Conservation (phyloP, 2,888 invertebrate species). For the Cheilosia impressa region DNA sequence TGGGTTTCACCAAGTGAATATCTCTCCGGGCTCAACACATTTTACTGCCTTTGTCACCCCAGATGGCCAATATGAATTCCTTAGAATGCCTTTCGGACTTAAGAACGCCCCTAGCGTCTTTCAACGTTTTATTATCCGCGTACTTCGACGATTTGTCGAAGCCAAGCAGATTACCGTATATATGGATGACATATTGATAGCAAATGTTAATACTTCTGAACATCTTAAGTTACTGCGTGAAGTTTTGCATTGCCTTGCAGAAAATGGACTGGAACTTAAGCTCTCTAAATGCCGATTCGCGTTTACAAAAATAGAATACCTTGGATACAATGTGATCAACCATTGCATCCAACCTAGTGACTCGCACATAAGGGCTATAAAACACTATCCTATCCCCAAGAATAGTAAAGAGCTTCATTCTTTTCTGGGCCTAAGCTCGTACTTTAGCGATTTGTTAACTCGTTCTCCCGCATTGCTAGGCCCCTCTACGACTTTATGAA, state of each 20-base stretch:
- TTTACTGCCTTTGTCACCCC: conserved; percentile 14
- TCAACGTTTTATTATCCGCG: background rate
- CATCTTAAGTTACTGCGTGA: background rate
- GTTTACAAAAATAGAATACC: conserved; percentile 34
- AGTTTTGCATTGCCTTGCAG: background rate
- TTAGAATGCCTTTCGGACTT: background rate
- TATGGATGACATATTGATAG: conserved; percentile 58
- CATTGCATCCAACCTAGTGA: conserved; percentile 27
- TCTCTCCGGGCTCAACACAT: background rate
- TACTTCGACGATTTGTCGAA: background rate
- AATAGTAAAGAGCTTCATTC: conserved; percentile 43
- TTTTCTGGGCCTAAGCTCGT: conserved; percentile 28
- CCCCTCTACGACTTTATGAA: conserved; percentile 38
- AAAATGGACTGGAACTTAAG: background rate
- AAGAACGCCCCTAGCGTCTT: conserved; percentile 1
- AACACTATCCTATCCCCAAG: conserved; percentile 49
- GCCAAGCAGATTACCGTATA: conserved; percentile 31
- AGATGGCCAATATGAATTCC: conserved; percentile 1
- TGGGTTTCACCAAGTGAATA: conserved; percentile 3
- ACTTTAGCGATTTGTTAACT: conserved; percentile 19
- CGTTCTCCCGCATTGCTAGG: conserved; percentile 11
- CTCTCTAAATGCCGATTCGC: conserved; percentile 30
- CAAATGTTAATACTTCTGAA: background rate
- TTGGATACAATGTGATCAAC: conserved; percentile 35
- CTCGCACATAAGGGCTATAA: conserved; percentile 1